Percentiles rank a stretch among this genome's conserved stretches.
Evolutionary conservation across 2,888 invertebrate species (phyloP).

Genomic region (Tinea pellionella): DNA sequence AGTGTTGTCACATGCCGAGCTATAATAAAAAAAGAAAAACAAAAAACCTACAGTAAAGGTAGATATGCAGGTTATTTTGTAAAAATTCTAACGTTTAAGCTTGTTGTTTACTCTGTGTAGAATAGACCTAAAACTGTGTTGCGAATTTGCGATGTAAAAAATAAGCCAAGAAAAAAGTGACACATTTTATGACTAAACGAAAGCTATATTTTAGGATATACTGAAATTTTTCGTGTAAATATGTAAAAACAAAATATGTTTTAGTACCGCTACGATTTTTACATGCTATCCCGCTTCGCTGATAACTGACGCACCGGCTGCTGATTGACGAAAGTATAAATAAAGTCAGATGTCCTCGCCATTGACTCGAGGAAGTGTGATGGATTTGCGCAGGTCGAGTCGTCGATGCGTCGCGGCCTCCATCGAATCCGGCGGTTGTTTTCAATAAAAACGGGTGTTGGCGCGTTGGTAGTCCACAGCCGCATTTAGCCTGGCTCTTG

Average conservation of each 20-base stretch:
- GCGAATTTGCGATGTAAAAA: too few species aligned
- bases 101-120: too few species aligned
- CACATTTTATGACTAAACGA: not conserved
- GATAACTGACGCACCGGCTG: conserved; percentile 25
- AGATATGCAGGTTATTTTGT: too few species aligned
- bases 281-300: not conserved
- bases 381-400: conserved; percentile 53
- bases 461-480: conserved; percentile 44
- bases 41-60: too few species aligned
- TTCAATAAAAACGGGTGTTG: conserved; percentile 63
- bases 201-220: too few species aligned
- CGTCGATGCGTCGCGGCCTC: conserved; percentile 44
- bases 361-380: conserved; percentile 61
- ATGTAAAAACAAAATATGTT: not conserved
- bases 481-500: conserved; percentile 58
- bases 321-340: conserved; percentile 46
- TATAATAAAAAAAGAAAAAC: too few species aligned
- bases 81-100: too few species aligned
- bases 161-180: not conserved
- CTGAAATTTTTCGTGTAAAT: not conserved
- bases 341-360: conserved; percentile 59
- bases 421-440: conserved; percentile 54
- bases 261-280: not conserved
- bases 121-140: too few species aligned
- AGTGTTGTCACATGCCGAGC: too few species aligned